Conservation (phyloP, 2,113 vertebrate genomes). For the Herpetotheres cachinnans region DNA sequence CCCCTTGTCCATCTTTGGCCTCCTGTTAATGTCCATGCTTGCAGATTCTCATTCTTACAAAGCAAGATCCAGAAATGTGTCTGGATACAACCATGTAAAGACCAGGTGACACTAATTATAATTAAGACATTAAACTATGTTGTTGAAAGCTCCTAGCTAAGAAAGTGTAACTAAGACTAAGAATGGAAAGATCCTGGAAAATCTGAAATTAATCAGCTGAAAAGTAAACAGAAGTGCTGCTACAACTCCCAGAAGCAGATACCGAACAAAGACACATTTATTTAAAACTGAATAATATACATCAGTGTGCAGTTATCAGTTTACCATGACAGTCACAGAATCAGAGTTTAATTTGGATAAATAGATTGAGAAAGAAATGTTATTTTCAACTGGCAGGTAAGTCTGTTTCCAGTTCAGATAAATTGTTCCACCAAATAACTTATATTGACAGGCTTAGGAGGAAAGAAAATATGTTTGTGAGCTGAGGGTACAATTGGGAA, state of each 20-base stretch:
- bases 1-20: background rate
- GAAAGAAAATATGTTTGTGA: conserved; percentile 25
- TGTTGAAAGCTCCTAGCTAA: background rate
- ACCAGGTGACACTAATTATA: background rate
- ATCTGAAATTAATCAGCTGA: conserved; percentile 7
- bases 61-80: background rate
- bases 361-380: conserved; percentile 30
- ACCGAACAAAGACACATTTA: background rate
- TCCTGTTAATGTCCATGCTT: background rate
- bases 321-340: conserved; percentile 15
- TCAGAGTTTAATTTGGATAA: conserved; percentile 51
- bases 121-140: background rate
- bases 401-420: conserved; percentile 42
- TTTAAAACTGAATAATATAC: conserved; percentile 3
- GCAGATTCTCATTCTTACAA: background rate
- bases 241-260: background rate
- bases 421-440: conserved; percentile 35
- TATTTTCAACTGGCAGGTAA: conserved; percentile 27
- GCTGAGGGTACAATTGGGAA: background rate
- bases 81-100: background rate
- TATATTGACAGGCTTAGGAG: conserved; percentile 28
- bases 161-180: background rate
- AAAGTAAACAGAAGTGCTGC: background rate
- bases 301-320: background rate
- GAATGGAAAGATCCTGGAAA: background rate